Percentiles rank a stretch among this genome's conserved stretches.
phyloP scores from a whole-genome alignment of 2,797 vertebrate species.

The Girardinus metallicus region DNA sequence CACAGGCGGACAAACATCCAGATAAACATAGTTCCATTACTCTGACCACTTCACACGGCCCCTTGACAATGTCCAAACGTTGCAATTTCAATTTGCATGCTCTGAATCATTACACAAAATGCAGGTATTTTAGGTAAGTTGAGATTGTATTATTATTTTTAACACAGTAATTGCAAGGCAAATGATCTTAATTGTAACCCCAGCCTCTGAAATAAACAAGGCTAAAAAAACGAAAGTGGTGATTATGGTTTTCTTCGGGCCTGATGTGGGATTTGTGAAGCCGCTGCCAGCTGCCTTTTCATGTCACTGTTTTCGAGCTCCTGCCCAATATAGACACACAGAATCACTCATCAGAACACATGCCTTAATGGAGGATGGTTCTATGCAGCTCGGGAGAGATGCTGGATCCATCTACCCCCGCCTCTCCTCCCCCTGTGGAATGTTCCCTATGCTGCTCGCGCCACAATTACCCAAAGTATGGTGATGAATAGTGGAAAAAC shows the following conservation, averaged over 20 bases:
- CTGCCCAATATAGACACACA: slow-evolving; percentile 79
- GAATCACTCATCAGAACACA: slow-evolving; percentile 81
- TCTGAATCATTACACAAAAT: slow-evolving; percentile 76
- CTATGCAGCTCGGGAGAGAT: slow-evolving; percentile 66
- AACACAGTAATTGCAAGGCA: slow-evolving; percentile 87
- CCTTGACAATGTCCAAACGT: slow-evolving; percentile 76
- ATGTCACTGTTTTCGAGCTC: slow-evolving; percentile 82
- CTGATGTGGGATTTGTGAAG: slow-evolving; percentile 86
- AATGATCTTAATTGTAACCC: slow-evolving; percentile 87
- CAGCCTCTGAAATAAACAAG: slow-evolving; percentile 87
- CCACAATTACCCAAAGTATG: slow-evolving; percentile 67
- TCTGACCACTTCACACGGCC: slow-evolving; percentile 67
- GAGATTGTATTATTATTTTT: slow-evolving; percentile 88
- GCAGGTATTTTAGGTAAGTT: slow-evolving; percentile 79
- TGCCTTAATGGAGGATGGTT: slow-evolving; percentile 77
- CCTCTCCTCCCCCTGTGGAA: slow-evolving; percentile 66
- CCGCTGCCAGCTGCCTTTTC: slow-evolving; percentile 83
- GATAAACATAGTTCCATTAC: slow-evolving; percentile 74
- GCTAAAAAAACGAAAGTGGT: slow-evolving; percentile 81
- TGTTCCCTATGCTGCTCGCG: slow-evolving; percentile 72
- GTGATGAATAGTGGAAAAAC: slow-evolving; percentile 76
- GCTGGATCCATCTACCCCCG: slow-evolving; percentile 55
- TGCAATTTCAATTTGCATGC: slow-evolving; percentile 82
- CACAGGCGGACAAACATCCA: slow-evolving; percentile 68
- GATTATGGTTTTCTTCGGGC: slow-evolving; percentile 83